These are phyloP conservation scores for Caenorhabditis becei DNA, from an alignment of 2,888 invertebrate genomes.

Conservation along the genomic window DNA sequence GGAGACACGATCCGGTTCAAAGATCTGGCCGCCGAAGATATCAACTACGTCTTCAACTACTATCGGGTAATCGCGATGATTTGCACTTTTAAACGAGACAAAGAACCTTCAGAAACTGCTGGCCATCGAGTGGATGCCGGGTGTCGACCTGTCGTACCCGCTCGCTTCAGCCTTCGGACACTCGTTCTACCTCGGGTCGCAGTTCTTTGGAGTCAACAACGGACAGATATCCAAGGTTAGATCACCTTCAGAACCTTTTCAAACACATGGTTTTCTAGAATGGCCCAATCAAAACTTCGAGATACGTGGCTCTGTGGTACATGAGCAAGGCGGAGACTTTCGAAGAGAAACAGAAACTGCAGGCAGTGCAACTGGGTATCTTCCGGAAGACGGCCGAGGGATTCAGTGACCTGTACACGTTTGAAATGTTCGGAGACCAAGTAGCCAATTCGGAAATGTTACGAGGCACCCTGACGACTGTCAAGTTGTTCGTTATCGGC, in stretches of 20 bases:
- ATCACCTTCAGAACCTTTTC: background rate
- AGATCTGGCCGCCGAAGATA: slow-evolving; percentile 64
- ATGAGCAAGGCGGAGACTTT: slow-evolving; percentile 70
- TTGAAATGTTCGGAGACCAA: slow-evolving; percentile 78
- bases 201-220: slow-evolving; percentile 77
- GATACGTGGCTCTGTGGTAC: slow-evolving; percentile 77
- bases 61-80: slow-evolving; percentile 55
- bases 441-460: slow-evolving; percentile 80
- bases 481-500: slow-evolving; percentile 75
- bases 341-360: slow-evolving; percentile 65
- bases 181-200: slow-evolving; percentile 70
- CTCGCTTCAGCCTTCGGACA: slow-evolving; percentile 72
- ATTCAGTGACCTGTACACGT: slow-evolving; percentile 68
- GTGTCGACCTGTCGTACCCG: slow-evolving; percentile 72
- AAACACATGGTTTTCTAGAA: slow-evolving; percentile 39
- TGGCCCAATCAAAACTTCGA: slow-evolving; percentile 69
- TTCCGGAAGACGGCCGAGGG: slow-evolving; percentile 64
- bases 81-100: slow-evolving; percentile 19
- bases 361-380: slow-evolving; percentile 72
- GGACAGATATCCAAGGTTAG: slow-evolving; percentile 39
- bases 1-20: slow-evolving; percentile 62
- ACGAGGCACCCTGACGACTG: slow-evolving; percentile 73
- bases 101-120: slow-evolving; percentile 54
- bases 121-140: slow-evolving; percentile 63
- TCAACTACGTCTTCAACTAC: slow-evolving; percentile 71